phyloP scores from a whole-genome alignment of 2,797 vertebrate genomes.

The Squalus acanthias region DNA sequence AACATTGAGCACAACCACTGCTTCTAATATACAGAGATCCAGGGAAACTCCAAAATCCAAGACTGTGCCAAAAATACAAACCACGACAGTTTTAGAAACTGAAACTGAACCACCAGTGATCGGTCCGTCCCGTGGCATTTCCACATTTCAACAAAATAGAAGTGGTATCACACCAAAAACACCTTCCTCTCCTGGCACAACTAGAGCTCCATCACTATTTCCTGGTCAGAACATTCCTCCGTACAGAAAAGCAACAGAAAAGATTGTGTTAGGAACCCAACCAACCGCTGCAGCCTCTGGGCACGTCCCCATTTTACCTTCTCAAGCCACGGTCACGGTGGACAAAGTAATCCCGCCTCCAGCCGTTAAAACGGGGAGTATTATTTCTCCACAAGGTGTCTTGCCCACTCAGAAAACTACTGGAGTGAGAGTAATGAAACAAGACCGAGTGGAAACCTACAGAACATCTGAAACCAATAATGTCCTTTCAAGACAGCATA shows the following conservation, averaged over 20 bases:
- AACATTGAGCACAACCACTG: neutral
- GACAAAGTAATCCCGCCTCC: neutral
- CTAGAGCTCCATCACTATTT: neutral
- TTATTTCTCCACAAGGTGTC: neutral
- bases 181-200: neutral
- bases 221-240: neutral
- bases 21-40: neutral
- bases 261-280: neutral
- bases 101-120: neutral
- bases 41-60: neutral
- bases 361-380: neutral
- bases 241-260: neutral
- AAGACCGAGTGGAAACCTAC: slow-evolving; percentile 35
- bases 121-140: neutral
- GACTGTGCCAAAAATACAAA: neutral
- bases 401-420: neutral
- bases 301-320: neutral
- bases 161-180: neutral
- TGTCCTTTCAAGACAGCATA: neutral
- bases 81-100: neutral
- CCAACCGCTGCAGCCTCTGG: neutral
- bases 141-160: neutral
- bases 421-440: neutral
- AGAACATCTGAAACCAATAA: neutral
- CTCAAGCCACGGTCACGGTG: too few relatives aligned